These are phyloP conservation scores for Nothobranchius furzeri DNA, from an alignment of 2,113 vertebrate species.

Conservation along the genomic window DNA sequence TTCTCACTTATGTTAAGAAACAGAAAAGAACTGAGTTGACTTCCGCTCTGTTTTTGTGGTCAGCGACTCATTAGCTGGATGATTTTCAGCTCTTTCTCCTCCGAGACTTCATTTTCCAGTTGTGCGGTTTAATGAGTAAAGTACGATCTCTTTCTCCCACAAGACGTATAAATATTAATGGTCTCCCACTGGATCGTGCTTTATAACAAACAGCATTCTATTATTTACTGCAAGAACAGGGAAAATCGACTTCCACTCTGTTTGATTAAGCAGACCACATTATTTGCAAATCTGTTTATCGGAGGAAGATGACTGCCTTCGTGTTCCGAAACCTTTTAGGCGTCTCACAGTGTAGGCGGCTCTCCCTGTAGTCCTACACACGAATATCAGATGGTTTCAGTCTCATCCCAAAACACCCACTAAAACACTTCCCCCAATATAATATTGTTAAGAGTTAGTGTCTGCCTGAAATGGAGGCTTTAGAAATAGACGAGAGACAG, in stretches of 20 bases:
- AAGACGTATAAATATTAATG: slow-evolving; percentile 61
- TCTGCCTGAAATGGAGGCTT: slow-evolving; percentile 25
- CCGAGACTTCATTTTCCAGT: slow-evolving; percentile 50
- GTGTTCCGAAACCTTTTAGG: slow-evolving; percentile 38
- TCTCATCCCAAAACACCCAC: slow-evolving; percentile 17
- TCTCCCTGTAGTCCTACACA: slow-evolving; percentile 23
- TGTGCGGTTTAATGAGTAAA: slow-evolving; percentile 45
- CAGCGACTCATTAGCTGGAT: slow-evolving; percentile 49
- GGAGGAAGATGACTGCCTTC: slow-evolving; percentile 50
- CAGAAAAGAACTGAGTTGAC: slow-evolving; percentile 33
- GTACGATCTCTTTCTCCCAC: slow-evolving; percentile 31
- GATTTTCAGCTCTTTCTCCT: slow-evolving; percentile 37
- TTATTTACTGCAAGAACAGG: slow-evolving; percentile 34
- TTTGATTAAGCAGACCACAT: slow-evolving; percentile 38
- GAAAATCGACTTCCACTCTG: slow-evolving; percentile 51
- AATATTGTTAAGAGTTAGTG: slow-evolving; percentile 12
- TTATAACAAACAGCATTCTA: slow-evolving; percentile 41
- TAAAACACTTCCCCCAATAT: slow-evolving; percentile 16
- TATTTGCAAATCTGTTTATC: slow-evolving; percentile 57
- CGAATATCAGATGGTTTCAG: slow-evolving; percentile 10
- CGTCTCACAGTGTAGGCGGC: slow-evolving; percentile 34
- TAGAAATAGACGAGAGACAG: slow-evolving; percentile 10
- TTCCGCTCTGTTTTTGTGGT: slow-evolving; percentile 33
- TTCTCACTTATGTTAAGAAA: not conserved
- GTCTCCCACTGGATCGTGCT: slow-evolving; percentile 35